Evolutionary conservation across 2,888 invertebrate species (phyloP), one percentile per base, ranked within the genome.

Genomic region (Rhyacophila evoluta): DNA sequence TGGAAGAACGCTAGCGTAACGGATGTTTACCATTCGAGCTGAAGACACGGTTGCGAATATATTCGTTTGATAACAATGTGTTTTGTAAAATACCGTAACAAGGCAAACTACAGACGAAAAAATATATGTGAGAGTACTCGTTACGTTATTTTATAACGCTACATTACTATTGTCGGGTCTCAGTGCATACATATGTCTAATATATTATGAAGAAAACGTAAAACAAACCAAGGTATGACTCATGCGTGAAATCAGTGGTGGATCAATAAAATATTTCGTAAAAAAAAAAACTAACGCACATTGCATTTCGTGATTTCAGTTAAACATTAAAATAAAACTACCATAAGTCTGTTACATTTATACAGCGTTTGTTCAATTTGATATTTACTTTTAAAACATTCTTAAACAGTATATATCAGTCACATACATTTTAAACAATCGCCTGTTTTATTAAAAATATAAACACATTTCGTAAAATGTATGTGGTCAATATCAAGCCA

Each of bases 41-140:
- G 70, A 69, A 75, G 75, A 75, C 75, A 39, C 39, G 69, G 70
- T 70, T 55, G 67, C 67, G 68, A 75, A 75, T 67, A 70, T 69
- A 37, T 25, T 27, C 70, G 38, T 38, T 38, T 70, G 39, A 75
- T 75, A 75, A 75, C 75, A 75, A 75, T 75, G 70, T 70, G 70
- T 75, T 70, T 70, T 75, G 75, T 70, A 75, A 55, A 55, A 55
- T 55, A 55, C 55, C 55, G 55, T 55, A 55, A 55, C 33, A 37
- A 72, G 36, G 37, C 72, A 72, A 36, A 36, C 19, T 37, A 72
- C 72, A 72, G 37, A 36, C 72, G 37, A 37, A 72, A 72, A 72
- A 72, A 72, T 72, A 37, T 37, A 55, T 55, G 55, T 55, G 72
- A 36, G 72, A 72, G 33, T 29, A 29, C n/a, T 33, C 12, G 55